Conservation (phyloP, 2,888 invertebrate species). For the Barypeithes pellucidus region DNA sequence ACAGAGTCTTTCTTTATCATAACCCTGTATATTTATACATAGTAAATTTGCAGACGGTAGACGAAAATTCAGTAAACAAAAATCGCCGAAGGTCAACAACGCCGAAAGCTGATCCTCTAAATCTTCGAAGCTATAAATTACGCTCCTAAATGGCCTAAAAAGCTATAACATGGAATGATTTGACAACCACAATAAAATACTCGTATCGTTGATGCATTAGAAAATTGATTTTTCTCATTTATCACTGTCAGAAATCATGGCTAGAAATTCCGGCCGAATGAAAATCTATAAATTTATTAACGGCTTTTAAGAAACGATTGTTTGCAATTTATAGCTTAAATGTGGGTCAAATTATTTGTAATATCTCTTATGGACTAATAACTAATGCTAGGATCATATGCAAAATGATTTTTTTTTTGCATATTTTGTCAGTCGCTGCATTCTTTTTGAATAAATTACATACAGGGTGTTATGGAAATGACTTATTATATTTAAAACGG, state of each 20-base stretch:
- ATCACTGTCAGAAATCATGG: constrained; percentile 25
- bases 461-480: no score
- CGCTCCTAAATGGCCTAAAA: background rate
- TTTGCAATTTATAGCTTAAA: background rate
- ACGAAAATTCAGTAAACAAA: background rate
- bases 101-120: background rate
- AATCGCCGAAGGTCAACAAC: background rate
- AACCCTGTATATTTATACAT: no score
- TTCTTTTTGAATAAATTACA: no score
- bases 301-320: constrained; percentile 5
- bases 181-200: constrained; percentile 18
- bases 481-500: no score
- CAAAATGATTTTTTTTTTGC: no score
- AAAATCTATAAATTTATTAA: constrained; percentile 30
- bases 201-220: constrained; percentile 11
- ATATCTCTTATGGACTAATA: no score
- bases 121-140: background rate
- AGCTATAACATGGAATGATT: background rate
- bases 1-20: no score
- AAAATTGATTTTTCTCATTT: constrained; percentile 36
- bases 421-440: no score
- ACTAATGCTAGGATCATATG: no score
- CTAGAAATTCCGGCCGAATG: constrained; percentile 17
- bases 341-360: no score
- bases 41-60: no score